Evolutionary conservation across 2,888 invertebrate genomes (phyloP).

Genomic region (Trachelus tabidus): DNA sequence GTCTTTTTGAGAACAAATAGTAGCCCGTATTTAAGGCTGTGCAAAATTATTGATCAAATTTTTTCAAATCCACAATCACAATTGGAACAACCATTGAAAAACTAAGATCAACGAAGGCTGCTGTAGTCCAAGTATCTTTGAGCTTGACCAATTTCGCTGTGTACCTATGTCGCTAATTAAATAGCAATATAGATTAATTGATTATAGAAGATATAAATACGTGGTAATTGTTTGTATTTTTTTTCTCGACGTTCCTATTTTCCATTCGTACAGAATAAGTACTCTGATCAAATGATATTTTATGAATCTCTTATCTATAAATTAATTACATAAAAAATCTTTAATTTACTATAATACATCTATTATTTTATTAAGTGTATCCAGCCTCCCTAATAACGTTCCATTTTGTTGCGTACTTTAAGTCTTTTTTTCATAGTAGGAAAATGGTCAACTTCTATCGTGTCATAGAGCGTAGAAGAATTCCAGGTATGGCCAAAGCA

Average conservation of each 20-base stretch:
- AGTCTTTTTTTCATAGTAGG: slow-evolving; percentile 40
- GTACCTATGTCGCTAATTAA: slow-evolving; percentile 31
- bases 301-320: slow-evolving; percentile 56
- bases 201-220: slow-evolving; percentile 21
- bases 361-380: slow-evolving; percentile 56
- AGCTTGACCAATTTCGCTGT: slow-evolving; percentile 12
- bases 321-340: slow-evolving; percentile 64
- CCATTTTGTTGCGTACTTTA: slow-evolving; percentile 40
- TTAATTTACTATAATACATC: slow-evolving; percentile 64
- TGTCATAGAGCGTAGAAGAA: slow-evolving; percentile 57
- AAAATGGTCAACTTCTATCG: slow-evolving; percentile 60
- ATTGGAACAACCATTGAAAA: slow-evolving; percentile 13
- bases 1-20: neutral
- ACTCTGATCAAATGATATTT: slow-evolving; percentile 56
- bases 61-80: neutral
- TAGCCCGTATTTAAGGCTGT: slow-evolving; percentile 5
- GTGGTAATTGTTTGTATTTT: slow-evolving; percentile 31
- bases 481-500: slow-evolving; percentile 53
- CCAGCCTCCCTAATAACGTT: slow-evolving; percentile 56
- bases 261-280: slow-evolving; percentile 54
- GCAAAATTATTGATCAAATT: slow-evolving; percentile 10
- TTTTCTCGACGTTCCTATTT: slow-evolving; percentile 8
- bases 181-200: slow-evolving; percentile 25
- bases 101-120: slow-evolving; percentile 28
- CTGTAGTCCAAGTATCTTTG: slow-evolving; percentile 32